Evolutionary conservation across 2,797 vertebrate species (phyloP).

Genomic region (Lophius americanus): DNA sequence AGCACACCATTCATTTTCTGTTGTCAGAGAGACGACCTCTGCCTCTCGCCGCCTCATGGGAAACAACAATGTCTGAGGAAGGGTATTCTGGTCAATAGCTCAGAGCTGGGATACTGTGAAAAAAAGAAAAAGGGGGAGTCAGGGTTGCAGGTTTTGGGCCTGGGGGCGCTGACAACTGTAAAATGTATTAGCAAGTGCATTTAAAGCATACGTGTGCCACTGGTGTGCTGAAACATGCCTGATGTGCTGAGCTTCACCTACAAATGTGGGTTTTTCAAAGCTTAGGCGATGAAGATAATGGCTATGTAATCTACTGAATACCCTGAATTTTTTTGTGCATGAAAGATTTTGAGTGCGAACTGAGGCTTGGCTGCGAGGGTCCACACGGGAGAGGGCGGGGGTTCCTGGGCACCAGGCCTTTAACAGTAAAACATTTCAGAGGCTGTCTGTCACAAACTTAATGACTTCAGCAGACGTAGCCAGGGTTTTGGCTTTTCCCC

Average conservation of each 20-base stretch:
- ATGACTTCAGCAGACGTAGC: slow-evolving; percentile 80
- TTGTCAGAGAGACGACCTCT: slow-evolving; percentile 75
- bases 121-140: not conserved
- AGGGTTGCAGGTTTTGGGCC: slow-evolving; percentile 19
- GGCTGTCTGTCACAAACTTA: slow-evolving; percentile 72
- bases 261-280: slow-evolving; percentile 35
- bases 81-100: slow-evolving; percentile 38
- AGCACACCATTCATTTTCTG: slow-evolving; percentile 72
- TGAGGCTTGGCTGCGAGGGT: slow-evolving; percentile 53
- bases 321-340: slow-evolving; percentile 9
- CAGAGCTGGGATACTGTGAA: slow-evolving; percentile 25
- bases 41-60: slow-evolving; percentile 48
- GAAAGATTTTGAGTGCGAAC: slow-evolving; percentile 21
- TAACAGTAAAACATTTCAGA: slow-evolving; percentile 77
- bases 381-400: slow-evolving; percentile 58
- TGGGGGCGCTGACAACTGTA: slow-evolving; percentile 52
- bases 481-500: slow-evolving; percentile 70
- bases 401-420: slow-evolving; percentile 67
- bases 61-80: slow-evolving; percentile 37
- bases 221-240: slow-evolving; percentile 49
- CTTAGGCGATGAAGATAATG: slow-evolving; percentile 24
- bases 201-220: slow-evolving; percentile 56
- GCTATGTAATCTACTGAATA: slow-evolving; percentile 22
- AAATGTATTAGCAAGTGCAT: slow-evolving; percentile 52
- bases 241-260: slow-evolving; percentile 38